Evolutionary conservation across 2,888 invertebrate genomes (phyloP).

Genomic region (Arrhopalites spinosus): DNA sequence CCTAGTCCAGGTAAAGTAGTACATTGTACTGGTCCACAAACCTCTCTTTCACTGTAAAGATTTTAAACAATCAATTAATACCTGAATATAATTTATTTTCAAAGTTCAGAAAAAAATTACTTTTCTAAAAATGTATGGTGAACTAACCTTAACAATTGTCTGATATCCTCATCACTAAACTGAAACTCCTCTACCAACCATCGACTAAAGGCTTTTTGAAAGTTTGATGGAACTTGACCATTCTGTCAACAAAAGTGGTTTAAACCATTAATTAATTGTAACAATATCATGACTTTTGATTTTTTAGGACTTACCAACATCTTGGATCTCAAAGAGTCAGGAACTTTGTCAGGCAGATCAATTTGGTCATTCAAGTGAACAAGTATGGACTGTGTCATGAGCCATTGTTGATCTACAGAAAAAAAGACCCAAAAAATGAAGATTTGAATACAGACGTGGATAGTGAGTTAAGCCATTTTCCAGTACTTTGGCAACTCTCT

Average conservation of each 20-base stretch:
- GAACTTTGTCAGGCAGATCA: background rate
- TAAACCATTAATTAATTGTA: background rate
- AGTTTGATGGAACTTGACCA: background rate
- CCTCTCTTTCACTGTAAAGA: background rate
- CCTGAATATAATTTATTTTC: too few relatives aligned
- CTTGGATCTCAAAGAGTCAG: background rate
- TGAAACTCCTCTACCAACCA: background rate
- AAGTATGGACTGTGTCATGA: too few relatives aligned
- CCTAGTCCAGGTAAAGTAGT: background rate
- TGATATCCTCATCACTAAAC: background rate
- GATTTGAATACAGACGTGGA: too few relatives aligned
- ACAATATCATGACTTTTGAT: background rate
- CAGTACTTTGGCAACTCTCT: too few relatives aligned
- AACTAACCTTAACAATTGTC: background rate
- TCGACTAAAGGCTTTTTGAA: background rate
- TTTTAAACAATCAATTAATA: too few relatives aligned
- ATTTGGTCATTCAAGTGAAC: too few relatives aligned
- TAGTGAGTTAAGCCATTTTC: too few relatives aligned
- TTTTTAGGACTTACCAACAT: slow-evolving; percentile 1
- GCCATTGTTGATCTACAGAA: too few relatives aligned
- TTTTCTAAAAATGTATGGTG: too few relatives aligned
- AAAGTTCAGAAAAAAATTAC: background rate
- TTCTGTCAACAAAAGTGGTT: background rate
- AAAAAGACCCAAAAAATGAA: too few relatives aligned
- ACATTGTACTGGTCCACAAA: background rate